phyloP scores from a whole-genome alignment of 2,888 invertebrate genomes.

The Malthinus flaveolus region DNA sequence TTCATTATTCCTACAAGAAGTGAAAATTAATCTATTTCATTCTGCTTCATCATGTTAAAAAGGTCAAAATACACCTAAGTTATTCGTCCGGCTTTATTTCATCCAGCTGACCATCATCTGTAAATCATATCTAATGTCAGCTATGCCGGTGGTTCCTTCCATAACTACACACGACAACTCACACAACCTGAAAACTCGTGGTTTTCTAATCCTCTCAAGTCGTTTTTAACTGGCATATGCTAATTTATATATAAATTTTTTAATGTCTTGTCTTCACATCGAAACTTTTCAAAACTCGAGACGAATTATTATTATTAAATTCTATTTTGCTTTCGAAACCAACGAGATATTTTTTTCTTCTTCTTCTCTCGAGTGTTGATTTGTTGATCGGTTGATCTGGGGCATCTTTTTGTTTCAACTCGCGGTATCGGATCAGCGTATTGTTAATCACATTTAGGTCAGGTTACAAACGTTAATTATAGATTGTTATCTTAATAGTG shows the following conservation, averaged over 20 bases:
- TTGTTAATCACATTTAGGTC: slow-evolving; percentile 9
- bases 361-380: too few relatives aligned
- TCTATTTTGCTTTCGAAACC: too few relatives aligned
- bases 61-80: slow-evolving; percentile 30
- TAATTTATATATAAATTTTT: slow-evolving; percentile 16
- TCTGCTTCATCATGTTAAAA: slow-evolving; percentile 28
- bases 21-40: slow-evolving; percentile 38
- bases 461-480: slow-evolving; percentile 8
- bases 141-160: slow-evolving; percentile 27
- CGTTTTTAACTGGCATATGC: slow-evolving; percentile 22
- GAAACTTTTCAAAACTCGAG: neutral
- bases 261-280: slow-evolving; percentile 6
- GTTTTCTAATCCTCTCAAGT: slow-evolving; percentile 26
- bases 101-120: slow-evolving; percentile 34
- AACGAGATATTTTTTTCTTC: too few relatives aligned
- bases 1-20: slow-evolving; percentile 42
- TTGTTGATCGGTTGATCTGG: too few relatives aligned
- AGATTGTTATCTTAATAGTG: slow-evolving; percentile 7
- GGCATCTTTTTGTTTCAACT: neutral
- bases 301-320: neutral
- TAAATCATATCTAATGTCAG: slow-evolving; percentile 35
- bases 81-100: slow-evolving; percentile 30
- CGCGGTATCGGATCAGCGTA: neutral
- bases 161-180: slow-evolving; percentile 20
- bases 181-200: slow-evolving; percentile 31